Percentiles rank a stretch among this genome's conserved stretches.
Evolutionary conservation across 1,140 invertebrate species (phyloP).

Genomic region (Euborellia annulipes): DNA sequence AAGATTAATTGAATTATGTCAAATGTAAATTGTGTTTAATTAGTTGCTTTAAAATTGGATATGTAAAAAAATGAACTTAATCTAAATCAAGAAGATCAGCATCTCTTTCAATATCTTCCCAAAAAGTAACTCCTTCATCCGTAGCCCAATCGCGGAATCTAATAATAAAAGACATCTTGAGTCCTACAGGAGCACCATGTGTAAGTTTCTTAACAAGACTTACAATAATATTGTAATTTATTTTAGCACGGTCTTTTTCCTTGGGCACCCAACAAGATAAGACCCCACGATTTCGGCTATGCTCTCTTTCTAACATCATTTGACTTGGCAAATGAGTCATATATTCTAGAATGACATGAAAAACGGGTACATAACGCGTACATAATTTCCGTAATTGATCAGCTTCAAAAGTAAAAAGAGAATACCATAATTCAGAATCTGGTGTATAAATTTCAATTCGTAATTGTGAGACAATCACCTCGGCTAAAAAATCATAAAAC

Average conservation of each 20-base stretch:
- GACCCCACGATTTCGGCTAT: too few species aligned
- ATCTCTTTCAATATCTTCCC: constrained; percentile 24
- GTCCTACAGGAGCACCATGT: constrained; percentile 13
- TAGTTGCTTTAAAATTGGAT: too few species aligned
- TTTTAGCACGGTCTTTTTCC: constrained; percentile 26
- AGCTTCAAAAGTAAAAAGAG: constrained; percentile 27
- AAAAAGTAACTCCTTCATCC: constrained; percentile 21
- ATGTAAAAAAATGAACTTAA: too few species aligned
- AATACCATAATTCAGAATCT: constrained; percentile 26
- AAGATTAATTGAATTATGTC: too few species aligned
- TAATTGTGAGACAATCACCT: constrained; percentile 29
- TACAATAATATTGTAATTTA: constrained; percentile 32
- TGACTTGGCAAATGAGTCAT: constrained; percentile 33
- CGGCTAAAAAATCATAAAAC: constrained; percentile 28
- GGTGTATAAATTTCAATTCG: neutral
- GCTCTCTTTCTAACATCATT: constrained; percentile 20
- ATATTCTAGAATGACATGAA: constrained; percentile 32
- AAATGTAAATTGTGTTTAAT: too few species aligned
- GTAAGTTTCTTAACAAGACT: constrained; percentile 27
- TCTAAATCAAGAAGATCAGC: too few species aligned
- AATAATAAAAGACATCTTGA: constrained; percentile 13
- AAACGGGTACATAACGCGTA: constrained; percentile 28
- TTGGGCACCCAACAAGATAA: neutral
- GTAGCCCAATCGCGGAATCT: constrained; percentile 22
- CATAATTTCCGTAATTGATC: constrained; percentile 28